Evolutionary conservation across 2,888 invertebrate species (phyloP).

Genomic region (Carterocephalus palaemon): DNA sequence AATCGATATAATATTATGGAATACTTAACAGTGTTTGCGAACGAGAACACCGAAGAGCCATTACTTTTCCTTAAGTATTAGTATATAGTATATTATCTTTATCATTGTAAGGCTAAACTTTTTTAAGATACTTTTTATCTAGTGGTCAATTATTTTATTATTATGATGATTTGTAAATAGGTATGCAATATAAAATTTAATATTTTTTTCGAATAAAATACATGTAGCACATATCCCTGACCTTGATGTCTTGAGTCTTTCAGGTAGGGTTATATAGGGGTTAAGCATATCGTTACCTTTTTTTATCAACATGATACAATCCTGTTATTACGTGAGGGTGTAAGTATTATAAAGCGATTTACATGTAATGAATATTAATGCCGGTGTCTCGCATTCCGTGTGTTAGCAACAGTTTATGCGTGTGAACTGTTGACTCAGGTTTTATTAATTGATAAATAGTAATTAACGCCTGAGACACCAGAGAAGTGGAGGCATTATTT

Average conservation of each 20-base stretch:
- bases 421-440: slow-evolving; percentile 16
- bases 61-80: neutral
- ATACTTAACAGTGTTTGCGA: slow-evolving; percentile 19
- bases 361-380: slow-evolving; percentile 33
- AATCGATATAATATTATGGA: slow-evolving; percentile 50
- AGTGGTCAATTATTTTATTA: too few relatives aligned
- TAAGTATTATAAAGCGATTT: slow-evolving; percentile 32
- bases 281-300: slow-evolving; percentile 18
- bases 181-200: too few relatives aligned
- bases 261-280: too few relatives aligned
- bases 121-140: too few relatives aligned
- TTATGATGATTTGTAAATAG: too few relatives aligned
- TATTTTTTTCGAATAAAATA: too few relatives aligned
- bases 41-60: slow-evolving; percentile 9
- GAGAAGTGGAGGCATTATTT: neutral
- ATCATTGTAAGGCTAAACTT: too few relatives aligned
- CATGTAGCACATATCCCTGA: too few relatives aligned
- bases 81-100: too few relatives aligned
- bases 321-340: slow-evolving; percentile 23
- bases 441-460: slow-evolving; percentile 27
- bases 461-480: neutral
- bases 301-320: slow-evolving; percentile 16
- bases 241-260: too few relatives aligned
- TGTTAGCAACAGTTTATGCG: slow-evolving; percentile 22
- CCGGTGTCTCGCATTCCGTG: slow-evolving; percentile 15